Conservation (phyloP, 2,888 invertebrate species). For the Eupithecia pulchellata region DNA sequence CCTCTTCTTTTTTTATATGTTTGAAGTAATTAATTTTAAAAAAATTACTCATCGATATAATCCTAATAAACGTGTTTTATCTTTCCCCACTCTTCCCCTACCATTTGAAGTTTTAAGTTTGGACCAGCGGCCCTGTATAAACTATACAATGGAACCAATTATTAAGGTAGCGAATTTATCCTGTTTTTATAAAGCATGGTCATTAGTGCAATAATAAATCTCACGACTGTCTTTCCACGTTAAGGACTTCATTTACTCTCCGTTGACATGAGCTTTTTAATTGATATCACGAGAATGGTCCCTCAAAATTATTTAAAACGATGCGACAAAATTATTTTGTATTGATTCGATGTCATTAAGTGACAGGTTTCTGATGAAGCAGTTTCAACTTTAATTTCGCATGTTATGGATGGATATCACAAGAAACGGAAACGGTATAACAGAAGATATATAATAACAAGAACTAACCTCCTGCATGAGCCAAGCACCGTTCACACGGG, state of each 20-base stretch:
- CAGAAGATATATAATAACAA: too few relatives aligned
- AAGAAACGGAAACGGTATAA: too few relatives aligned
- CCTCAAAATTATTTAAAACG: constrained; percentile 66
- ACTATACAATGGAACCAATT: constrained; percentile 27
- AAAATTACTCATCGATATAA: too few relatives aligned
- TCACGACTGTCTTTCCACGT: constrained; percentile 55
- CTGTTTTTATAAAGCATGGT: constrained; percentile 65
- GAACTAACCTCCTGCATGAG: too few relatives aligned
- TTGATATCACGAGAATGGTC: constrained; percentile 65
- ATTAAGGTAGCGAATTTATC: constrained; percentile 46
- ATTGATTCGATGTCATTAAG: constrained; percentile 35
- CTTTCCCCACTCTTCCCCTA: too few relatives aligned
- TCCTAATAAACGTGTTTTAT: too few relatives aligned
- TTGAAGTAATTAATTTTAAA: too few relatives aligned
- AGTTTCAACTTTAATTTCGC: constrained; percentile 22
- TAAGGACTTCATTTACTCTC: constrained; percentile 63
- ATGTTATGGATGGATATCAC: constrained; percentile 41
- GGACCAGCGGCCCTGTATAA: constrained; percentile 15
- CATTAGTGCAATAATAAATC: constrained; percentile 80
- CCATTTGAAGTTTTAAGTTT: neutral
- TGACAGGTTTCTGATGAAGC: constrained; percentile 21
- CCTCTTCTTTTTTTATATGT: too few relatives aligned
- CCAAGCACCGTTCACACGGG: too few relatives aligned
- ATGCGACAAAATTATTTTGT: constrained; percentile 55
- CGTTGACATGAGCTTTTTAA: constrained; percentile 68